A percentile compares a stretch with the other conserved stretches of the same genome.
phyloP scores from a whole-genome alignment of 2,797 vertebrate genomes.

The Pseudomugil gertrudae region DNA sequence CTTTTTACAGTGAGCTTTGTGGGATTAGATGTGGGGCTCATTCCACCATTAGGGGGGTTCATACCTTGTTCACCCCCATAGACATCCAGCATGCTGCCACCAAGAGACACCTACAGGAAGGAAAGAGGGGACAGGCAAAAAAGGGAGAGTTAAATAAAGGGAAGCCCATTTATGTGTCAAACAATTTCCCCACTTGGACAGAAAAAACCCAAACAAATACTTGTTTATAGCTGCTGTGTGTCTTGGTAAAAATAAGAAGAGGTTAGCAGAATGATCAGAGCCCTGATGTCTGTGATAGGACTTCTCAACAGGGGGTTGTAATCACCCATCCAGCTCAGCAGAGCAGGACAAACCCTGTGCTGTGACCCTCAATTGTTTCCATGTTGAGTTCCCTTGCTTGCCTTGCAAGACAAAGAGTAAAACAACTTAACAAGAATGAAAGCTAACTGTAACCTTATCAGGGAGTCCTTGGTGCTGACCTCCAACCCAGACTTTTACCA shows the following conservation, averaged over 20 bases:
- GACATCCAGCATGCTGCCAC: slow-evolving; percentile 92
- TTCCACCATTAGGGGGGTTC: slow-evolving; percentile 86
- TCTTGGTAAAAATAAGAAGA: slow-evolving; percentile 37
- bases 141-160: slow-evolving; percentile 17
- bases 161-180: slow-evolving; percentile 24
- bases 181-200: slow-evolving; percentile 11
- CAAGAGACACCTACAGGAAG: slow-evolving; percentile 79
- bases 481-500: slow-evolving; percentile 23
- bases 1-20: slow-evolving; percentile 90
- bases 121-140: slow-evolving; percentile 11
- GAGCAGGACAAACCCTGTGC: slow-evolving; percentile 27
- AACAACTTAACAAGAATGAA: slow-evolving; percentile 22
- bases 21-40: slow-evolving; percentile 88
- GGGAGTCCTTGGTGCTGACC: slow-evolving; percentile 32
- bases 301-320: slow-evolving; percentile 29
- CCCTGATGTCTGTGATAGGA: slow-evolving; percentile 15
- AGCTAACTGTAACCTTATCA: slow-evolving; percentile 18
- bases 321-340: slow-evolving; percentile 34
- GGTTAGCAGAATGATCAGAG: slow-evolving; percentile 17
- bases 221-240: slow-evolving; percentile 52
- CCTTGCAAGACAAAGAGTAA: slow-evolving; percentile 16
- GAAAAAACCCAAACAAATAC: slow-evolving; percentile 41
- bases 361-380: slow-evolving; percentile 1
- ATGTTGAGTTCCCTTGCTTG: slow-evolving; percentile 5
- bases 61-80: slow-evolving; percentile 91